These are phyloP conservation scores for Arenicola marina DNA, from an alignment of 2,888 invertebrate genomes.

Conservation along the genomic window DNA sequence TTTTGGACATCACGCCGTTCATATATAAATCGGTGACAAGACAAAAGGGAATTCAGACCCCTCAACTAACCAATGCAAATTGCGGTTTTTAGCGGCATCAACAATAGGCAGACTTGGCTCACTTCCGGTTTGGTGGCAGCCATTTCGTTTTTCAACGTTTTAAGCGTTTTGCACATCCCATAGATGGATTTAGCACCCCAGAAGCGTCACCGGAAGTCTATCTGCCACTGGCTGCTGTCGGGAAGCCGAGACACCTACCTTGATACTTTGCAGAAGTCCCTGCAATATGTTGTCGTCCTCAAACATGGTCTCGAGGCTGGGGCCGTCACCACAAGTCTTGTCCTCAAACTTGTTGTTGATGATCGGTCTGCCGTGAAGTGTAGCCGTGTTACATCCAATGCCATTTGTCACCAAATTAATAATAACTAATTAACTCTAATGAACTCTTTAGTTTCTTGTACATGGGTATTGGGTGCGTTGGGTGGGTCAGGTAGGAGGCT, in stretches of 20 bases:
- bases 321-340: constrained; percentile 75
- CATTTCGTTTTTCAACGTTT: too few species aligned
- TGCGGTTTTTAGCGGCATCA: background rate
- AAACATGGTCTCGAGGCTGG: constrained; percentile 73
- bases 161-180: background rate
- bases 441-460: too few species aligned
- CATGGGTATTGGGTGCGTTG: too few species aligned
- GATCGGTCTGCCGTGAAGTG: constrained; percentile 78
- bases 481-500: too few species aligned
- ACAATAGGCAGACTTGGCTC: too few species aligned
- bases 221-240: background rate
- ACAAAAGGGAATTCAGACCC: background rate
- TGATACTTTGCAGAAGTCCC: constrained; percentile 67
- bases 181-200: background rate
- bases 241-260: too few species aligned
- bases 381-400: too few species aligned
- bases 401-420: too few species aligned
- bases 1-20: too few species aligned
- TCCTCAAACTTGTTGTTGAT: constrained; percentile 83
- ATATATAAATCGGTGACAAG: background rate
- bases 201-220: background rate
- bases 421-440: too few species aligned
- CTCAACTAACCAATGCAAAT: background rate
- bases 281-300: constrained; percentile 70
- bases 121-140: too few species aligned